Evolutionary conservation across 1,140 invertebrate species (phyloP), one percentile per base, ranked within the genome.

Genomic region (Cyclina sinensis): DNA sequence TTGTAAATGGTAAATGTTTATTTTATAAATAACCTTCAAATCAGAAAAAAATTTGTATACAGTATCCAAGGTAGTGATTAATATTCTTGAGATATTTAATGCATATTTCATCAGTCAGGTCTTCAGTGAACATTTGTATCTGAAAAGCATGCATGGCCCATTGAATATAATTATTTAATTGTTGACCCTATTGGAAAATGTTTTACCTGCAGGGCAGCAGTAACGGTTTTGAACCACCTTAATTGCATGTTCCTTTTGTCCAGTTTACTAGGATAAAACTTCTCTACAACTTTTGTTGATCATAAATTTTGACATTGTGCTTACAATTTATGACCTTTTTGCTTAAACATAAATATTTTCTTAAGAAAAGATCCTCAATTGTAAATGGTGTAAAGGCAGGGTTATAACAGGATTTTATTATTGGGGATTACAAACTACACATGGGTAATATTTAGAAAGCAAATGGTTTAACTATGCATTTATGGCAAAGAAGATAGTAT

Each of bases 401-500:
- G n/a, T n/a, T 62, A 62, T 27, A 62, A 62, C 57, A 27, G 57
- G 57, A 62, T 62, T n/a, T 27, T 62, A 62, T 62, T 27, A 62
- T 62, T 62, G 57, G 57, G 27, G 57, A 62, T 62, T 62, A 62
- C 24, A 24, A 62, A 62, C 57, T 62, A 62, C 57, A 62, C 24
- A 62, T 7, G 9, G 24, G n/a, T 4, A 11, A 57, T 5, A 4
- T 16, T n/a, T n/a, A 4, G 5, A 57, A 21, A 57, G 51, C 5
- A 21, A 57, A 57, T 57, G 51, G 7, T 16, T n/a, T 57, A 21
- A 57, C 51, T 21, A 18, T 57, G n/a, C 21, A 4, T 57, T 57
- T 57, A 57, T 18, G 7, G 3, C 18, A n/a, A 57, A 21, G n/a
- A 57, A 54, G 51, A 4, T 3, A 18, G 4, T 54, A 54, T 54